A percentile compares a stretch with the other conserved stretches of the same genome.
Evolutionary conservation across 2,888 invertebrate genomes (phyloP).

Genomic region (Liposcelis brunnea): DNA sequence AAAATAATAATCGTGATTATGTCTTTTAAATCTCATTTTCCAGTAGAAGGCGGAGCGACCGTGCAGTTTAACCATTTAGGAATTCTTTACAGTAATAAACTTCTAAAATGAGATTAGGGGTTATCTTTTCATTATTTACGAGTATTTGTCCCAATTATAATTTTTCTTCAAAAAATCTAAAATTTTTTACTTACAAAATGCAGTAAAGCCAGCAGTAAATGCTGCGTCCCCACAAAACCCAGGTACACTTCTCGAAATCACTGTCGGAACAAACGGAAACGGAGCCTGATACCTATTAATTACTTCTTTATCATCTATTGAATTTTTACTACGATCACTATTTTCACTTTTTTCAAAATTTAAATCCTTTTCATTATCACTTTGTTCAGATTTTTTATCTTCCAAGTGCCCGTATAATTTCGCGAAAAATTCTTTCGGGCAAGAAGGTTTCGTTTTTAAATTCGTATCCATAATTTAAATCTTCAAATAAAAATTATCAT

Average conservation of each 20-base stretch:
- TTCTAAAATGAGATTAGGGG: too few species aligned
- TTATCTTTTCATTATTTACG: too few species aligned
- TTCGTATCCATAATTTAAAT: not conserved
- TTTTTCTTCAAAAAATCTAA: too few species aligned
- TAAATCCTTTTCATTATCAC: constrained; percentile 17
- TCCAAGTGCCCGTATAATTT: constrained; percentile 65
- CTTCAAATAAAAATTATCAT: too few species aligned
- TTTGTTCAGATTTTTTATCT: constrained; percentile 7
- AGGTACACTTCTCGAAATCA: constrained; percentile 31
- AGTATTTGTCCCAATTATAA: too few species aligned
- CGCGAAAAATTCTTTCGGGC: constrained; percentile 64
- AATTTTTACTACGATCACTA: not conserved
- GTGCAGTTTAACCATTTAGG: too few species aligned
- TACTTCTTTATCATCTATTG: not conserved
- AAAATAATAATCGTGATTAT: too few species aligned
- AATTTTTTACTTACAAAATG: constrained; percentile 32
- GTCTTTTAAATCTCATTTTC: too few species aligned
- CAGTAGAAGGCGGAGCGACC: too few species aligned
- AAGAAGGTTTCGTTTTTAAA: constrained; percentile 35
- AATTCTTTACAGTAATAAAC: too few species aligned
- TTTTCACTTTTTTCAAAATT: not conserved
- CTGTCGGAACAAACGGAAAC: constrained; percentile 25
- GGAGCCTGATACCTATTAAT: constrained; percentile 22
- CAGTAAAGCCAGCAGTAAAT: constrained; percentile 40
- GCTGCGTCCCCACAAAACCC: constrained; percentile 32